Evolutionary conservation across 2,888 invertebrate genomes (phyloP).

Genomic region (Criorhina ranunculi): DNA sequence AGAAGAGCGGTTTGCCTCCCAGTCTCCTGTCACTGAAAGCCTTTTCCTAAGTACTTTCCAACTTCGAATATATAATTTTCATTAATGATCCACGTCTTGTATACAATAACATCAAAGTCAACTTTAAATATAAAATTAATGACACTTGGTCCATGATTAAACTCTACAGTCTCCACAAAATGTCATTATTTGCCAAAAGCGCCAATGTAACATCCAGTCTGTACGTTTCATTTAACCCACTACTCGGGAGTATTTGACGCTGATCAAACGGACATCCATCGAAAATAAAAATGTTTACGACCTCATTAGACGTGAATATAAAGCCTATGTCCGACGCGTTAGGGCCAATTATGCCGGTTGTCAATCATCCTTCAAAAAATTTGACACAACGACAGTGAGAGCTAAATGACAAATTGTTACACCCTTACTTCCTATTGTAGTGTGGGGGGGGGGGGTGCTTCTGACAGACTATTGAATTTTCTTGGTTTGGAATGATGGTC

Average conservation of each 20-base stretch:
- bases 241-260: neutral
- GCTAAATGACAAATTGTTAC: slow-evolving; percentile 38
- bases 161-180: neutral
- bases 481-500: slow-evolving; percentile 1
- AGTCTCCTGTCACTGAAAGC: no score
- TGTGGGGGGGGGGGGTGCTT: neutral
- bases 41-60: neutral
- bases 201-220: neutral
- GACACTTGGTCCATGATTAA: neutral
- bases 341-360: slow-evolving; percentile 36
- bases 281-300: slow-evolving; percentile 35
- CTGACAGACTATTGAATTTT: slow-evolving; percentile 24
- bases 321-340: slow-evolving; percentile 34
- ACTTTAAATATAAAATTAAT: slow-evolving; percentile 4
- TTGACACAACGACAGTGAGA: slow-evolving; percentile 22
- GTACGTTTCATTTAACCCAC: slow-evolving; percentile 2
- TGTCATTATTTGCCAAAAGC: neutral
- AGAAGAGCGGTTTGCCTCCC: no score
- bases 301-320: slow-evolving; percentile 43
- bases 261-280: slow-evolving; percentile 42
- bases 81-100: neutral
- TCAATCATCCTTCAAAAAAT: slow-evolving; percentile 43
- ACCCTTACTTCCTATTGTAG: neutral
- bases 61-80: neutral
- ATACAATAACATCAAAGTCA: neutral